Base-by-base conservation (phyloP, 2,888 invertebrate species). In the Oxytorus armatus region DNA sequence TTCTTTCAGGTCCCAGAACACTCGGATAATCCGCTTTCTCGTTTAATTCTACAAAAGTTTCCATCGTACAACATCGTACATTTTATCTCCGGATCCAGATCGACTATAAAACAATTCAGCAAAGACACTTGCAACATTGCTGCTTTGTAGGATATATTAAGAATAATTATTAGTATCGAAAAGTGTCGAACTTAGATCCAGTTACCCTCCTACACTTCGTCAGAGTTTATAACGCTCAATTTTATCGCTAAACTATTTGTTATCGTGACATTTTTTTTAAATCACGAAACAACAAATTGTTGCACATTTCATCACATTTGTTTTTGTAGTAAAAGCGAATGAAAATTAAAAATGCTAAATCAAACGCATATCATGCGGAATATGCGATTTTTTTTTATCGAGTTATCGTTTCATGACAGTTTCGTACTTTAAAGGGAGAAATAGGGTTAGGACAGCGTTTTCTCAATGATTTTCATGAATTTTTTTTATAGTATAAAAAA, bases 11-110 rank as follows among this genome's bases (percentile, higher is more conserved):
- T 73, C 33, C 33, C 44, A 36, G 18, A 61, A 61, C 33, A 51
- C 72, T 57, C 51, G 23, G 47, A 16, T 77, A 66, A 81, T 77
- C 68, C 68, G 57, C 57, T 82, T 69, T 74, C 59, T 77, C 55
- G 59, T 66, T 70, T 69, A 72, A 66, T 65, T 77, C 51, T 11
- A 59, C 61, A 63, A 66, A 76, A 69, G 14, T 75, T 76, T 78
- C 73, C 42, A 53, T 70, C 53, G 33, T 33, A 68, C 10, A 36
- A 16, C n/a, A n/a, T n/a, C n/a, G 55, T 23, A 73, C 51, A 33
- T 73, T 81, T 36, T 61, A 79, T 70, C 65, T 53, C 39, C 59
- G 57, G 14, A 59, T 53, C 39, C 49, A 65, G 14, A 70, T 47
- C 25, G 29, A 69, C 36, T n/a, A n/a, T n/a, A 33, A 51, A 11